phyloP scores from a whole-genome alignment of 2,797 vertebrate genomes.

The Falco rusticolus region DNA sequence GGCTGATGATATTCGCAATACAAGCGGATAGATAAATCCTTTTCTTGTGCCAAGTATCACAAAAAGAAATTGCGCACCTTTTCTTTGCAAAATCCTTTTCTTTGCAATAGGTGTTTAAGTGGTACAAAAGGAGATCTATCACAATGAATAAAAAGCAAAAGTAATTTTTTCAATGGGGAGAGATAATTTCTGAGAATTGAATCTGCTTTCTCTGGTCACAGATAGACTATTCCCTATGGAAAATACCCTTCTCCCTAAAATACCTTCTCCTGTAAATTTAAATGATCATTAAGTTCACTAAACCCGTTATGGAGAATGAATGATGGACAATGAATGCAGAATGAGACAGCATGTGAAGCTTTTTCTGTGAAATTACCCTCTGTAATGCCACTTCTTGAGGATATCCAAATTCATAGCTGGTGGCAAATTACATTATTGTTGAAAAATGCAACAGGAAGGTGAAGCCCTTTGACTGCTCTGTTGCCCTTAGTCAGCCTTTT shows the following conservation, averaged over 20 bases:
- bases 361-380: background rate
- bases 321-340: background rate
- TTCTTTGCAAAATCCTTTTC: background rate
- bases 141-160: background rate
- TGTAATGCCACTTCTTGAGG: background rate
- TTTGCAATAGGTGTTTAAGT: background rate
- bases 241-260: background rate
- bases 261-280: background rate
- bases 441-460: background rate
- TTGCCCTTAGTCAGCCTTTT: background rate
- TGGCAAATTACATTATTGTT: background rate
- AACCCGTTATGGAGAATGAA: background rate
- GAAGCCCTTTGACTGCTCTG: background rate
- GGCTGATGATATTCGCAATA: slow-evolving; percentile 28
- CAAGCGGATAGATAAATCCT: background rate
- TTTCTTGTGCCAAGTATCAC: background rate
- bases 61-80: background rate
- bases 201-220: background rate
- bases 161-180: background rate
- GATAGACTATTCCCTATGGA: background rate
- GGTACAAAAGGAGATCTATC: slow-evolving; percentile 1
- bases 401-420: background rate
- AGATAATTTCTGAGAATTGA: background rate
- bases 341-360: background rate
- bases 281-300: background rate